These are phyloP conservation scores for Arctopsyche grandis DNA, from an alignment of 1,140 invertebrate species.

Conservation along the genomic window DNA sequence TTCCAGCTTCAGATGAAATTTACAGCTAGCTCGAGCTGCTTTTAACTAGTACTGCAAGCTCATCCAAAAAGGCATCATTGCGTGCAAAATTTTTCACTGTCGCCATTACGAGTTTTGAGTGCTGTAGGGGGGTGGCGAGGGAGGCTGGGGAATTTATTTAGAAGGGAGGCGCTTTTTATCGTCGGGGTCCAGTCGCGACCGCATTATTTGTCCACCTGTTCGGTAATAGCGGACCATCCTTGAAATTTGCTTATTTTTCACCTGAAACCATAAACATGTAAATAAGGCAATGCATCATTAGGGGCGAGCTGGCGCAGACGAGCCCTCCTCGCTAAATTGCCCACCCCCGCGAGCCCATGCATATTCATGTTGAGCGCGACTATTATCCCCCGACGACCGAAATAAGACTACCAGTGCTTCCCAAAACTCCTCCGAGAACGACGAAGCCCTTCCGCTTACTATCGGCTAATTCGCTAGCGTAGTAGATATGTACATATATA, in stretches of 20 bases:
- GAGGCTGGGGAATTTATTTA: not conserved
- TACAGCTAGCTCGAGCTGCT: too few relatives aligned
- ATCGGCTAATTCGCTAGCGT: too few relatives aligned
- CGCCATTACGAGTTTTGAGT: too few relatives aligned
- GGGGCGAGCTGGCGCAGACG: constrained; percentile 38
- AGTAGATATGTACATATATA: too few relatives aligned
- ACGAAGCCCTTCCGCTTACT: not conserved
- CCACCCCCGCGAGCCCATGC: constrained; percentile 41
- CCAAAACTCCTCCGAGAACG: constrained; percentile 5
- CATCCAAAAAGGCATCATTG: too few relatives aligned
- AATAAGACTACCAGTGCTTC: constrained; percentile 45
- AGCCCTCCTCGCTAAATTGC: constrained; percentile 43
- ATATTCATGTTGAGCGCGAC: constrained; percentile 50
- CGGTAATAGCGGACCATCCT: constrained; percentile 43
- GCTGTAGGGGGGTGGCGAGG: not conserved
- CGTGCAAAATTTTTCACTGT: too few relatives aligned
- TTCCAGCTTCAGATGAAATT: too few relatives aligned
- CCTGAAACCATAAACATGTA: constrained; percentile 53
- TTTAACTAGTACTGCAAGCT: too few relatives aligned
- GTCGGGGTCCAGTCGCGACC: not conserved
- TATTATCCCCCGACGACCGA: constrained; percentile 49
- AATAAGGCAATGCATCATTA: constrained; percentile 54
- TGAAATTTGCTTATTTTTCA: constrained; percentile 51
- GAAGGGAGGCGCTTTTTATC: not conserved
- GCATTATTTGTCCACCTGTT: constrained; percentile 39